Percentiles rank a stretch among this genome's conserved stretches.
Conservation (phyloP, 1,140 invertebrate genomes). For the Laupala kohalensis region DNA sequence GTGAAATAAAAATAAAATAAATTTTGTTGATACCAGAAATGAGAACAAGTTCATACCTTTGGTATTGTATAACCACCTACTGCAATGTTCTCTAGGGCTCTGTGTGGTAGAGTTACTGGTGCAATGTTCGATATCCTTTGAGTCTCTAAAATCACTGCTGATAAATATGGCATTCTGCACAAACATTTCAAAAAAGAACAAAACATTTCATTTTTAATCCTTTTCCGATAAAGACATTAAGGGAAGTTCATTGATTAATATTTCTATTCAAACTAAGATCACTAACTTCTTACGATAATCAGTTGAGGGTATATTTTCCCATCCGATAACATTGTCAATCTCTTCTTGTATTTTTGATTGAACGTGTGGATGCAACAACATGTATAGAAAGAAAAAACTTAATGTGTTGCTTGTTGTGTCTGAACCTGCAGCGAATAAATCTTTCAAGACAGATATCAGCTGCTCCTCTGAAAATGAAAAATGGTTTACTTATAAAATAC, state of each 20-base stretch:
- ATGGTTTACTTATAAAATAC: too few species aligned
- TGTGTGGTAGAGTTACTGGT: slow-evolving; percentile 52
- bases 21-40: too few species aligned
- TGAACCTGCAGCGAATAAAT: slow-evolving; percentile 55
- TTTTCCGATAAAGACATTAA: not conserved
- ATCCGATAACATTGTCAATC: slow-evolving; percentile 49
- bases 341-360: slow-evolving; percentile 50
- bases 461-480: slow-evolving; percentile 39
- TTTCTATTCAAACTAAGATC: not conserved
- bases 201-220: not conserved
- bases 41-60: slow-evolving; percentile 27
- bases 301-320: slow-evolving; percentile 35
- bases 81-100: slow-evolving; percentile 39
- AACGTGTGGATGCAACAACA: slow-evolving; percentile 49
- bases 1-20: too few species aligned
- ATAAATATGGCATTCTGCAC: not conserved
- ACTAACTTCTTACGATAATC: slow-evolving; percentile 32
- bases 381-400: slow-evolving; percentile 44
- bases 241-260: not conserved
- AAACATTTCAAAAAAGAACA: not conserved
- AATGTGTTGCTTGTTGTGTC: slow-evolving; percentile 55
- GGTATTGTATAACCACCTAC: slow-evolving; percentile 52
- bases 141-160: slow-evolving; percentile 45
- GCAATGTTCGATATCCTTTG: slow-evolving; percentile 45
- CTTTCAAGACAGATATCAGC: slow-evolving; percentile 47